A percentile compares a stretch with the other conserved stretches of the same genome.
Conservation (phyloP, 2,888 invertebrate species). For the Tenthredo notha region DNA sequence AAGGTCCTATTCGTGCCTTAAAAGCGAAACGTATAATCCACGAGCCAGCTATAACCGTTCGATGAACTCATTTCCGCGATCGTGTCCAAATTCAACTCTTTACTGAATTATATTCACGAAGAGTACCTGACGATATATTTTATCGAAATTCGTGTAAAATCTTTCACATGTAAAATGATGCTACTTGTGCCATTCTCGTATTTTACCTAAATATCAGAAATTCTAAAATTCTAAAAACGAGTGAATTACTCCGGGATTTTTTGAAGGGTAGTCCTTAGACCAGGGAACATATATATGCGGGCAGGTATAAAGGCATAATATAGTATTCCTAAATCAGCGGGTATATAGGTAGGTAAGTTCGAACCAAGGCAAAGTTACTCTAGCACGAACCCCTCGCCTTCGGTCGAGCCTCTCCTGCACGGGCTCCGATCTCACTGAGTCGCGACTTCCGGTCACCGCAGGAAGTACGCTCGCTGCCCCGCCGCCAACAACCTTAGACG, state of each 20-base stretch:
- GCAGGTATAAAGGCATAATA: slow-evolving; percentile 4
- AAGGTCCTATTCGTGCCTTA: background rate
- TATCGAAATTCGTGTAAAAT: background rate
- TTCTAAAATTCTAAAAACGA: background rate
- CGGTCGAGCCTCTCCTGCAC: slow-evolving; percentile 51
- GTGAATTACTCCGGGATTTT: background rate
- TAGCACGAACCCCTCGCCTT: slow-evolving; percentile 51
- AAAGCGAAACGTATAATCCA: background rate
- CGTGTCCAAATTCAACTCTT: slow-evolving; percentile 28
- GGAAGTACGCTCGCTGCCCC: slow-evolving; percentile 71
- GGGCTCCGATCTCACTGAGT: slow-evolving; percentile 69
- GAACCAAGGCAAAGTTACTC: slow-evolving; percentile 42
- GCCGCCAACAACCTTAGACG: slow-evolving; percentile 56
- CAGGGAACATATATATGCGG: background rate
- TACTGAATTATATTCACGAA: slow-evolving; percentile 5
- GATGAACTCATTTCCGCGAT: slow-evolving; percentile 39
- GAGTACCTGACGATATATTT: background rate
- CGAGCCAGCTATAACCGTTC: slow-evolving; percentile 18
- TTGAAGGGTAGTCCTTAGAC: background rate
- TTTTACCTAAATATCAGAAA: background rate
- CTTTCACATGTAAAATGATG: background rate
- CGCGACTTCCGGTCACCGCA: slow-evolving; percentile 78
- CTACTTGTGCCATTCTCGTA: background rate
- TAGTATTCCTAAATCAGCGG: slow-evolving; percentile 35
- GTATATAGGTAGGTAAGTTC: background rate